Conservation (phyloP, 2,797 vertebrate genomes). For the Xerus rutilus region DNA sequence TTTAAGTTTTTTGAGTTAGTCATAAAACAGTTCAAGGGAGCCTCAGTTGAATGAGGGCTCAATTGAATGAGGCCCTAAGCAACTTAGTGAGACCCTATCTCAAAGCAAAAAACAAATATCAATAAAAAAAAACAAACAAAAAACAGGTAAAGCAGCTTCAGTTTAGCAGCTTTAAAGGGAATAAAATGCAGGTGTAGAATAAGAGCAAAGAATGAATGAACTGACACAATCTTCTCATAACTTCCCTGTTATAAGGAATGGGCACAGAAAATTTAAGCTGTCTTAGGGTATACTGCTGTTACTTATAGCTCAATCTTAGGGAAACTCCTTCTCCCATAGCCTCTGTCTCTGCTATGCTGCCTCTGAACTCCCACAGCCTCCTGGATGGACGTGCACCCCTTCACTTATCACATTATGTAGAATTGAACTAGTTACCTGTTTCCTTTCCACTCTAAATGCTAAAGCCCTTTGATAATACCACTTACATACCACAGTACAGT, state of each 20-base stretch:
- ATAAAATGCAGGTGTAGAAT: neutral
- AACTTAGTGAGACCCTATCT: too few relatives aligned
- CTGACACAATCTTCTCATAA: neutral
- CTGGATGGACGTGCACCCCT: neutral
- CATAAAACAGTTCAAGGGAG: neutral
- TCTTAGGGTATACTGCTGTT: neutral
- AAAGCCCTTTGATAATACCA: neutral
- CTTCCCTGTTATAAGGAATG: neutral
- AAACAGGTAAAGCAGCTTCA: neutral
- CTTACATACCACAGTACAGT: neutral
- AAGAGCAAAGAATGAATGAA: neutral
- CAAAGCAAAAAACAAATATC: too few relatives aligned
- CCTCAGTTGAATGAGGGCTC: too few relatives aligned
- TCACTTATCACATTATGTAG: neutral
- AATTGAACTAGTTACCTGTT: neutral
- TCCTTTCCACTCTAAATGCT: neutral
- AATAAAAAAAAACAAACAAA: too few relatives aligned
- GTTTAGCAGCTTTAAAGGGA: neutral
- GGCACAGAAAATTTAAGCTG: neutral
- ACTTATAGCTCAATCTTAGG: neutral
- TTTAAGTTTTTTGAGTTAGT: neutral
- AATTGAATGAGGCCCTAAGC: too few relatives aligned
- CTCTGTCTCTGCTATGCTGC: neutral
- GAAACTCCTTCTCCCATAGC: too few relatives aligned
- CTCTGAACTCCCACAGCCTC: slow-evolving; percentile 3